phyloP scores from a whole-genome alignment of 2,888 invertebrate species.

The Phrixothrix hirtus region DNA sequence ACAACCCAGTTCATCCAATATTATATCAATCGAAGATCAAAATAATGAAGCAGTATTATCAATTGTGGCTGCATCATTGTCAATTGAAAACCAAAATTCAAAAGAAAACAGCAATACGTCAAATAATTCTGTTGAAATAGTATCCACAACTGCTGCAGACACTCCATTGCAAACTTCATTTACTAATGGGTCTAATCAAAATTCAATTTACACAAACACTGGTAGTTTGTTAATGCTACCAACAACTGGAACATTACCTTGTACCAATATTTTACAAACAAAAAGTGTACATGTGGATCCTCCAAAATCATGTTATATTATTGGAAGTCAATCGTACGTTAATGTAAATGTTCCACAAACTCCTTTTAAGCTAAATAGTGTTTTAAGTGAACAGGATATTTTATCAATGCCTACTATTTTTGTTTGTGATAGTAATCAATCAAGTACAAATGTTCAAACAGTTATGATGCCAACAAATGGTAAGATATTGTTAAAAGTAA shows the following conservation, averaged over 20 bases:
- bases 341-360: conserved; percentile 29
- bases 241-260: conserved; percentile 16
- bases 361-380: conserved; percentile 24
- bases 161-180: neutral
- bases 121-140: neutral
- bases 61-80: conserved; percentile 16
- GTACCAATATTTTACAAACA: conserved; percentile 11
- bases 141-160: neutral
- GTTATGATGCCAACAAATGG: conserved; percentile 9
- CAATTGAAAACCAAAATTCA: neutral
- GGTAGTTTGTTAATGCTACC: conserved; percentile 36
- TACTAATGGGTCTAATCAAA: conserved; percentile 15
- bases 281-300: conserved; percentile 17
- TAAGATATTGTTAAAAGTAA: conserved; percentile 2
- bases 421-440: conserved; percentile 31
- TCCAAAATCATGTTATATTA: conserved; percentile 31
- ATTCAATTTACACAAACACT: conserved; percentile 33
- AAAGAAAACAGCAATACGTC: neutral
- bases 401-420: conserved; percentile 51
- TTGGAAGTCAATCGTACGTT: conserved; percentile 32
- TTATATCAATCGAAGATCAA: conserved; percentile 12
- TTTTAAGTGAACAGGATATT: conserved; percentile 46
- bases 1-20: neutral
- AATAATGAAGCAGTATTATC: conserved; percentile 18
- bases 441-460: conserved; percentile 5